A percentile compares a stretch with the other conserved stretches of the same genome.
Conservation (phyloP, 1,140 invertebrate genomes). For the Apis cerana region DNA sequence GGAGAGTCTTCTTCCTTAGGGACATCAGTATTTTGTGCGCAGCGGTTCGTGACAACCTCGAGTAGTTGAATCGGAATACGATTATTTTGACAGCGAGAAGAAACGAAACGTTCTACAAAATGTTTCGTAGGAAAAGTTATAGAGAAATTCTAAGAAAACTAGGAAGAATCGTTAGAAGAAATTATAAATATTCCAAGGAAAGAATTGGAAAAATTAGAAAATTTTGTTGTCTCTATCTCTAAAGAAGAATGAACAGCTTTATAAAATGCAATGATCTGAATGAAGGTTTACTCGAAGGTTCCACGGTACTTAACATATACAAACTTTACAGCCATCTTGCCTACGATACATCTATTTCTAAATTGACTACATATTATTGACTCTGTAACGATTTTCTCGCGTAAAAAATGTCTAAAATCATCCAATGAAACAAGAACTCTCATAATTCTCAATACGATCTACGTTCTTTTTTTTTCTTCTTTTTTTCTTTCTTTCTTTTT, state of each 20-base stretch:
- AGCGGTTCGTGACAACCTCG: conserved; percentile 50
- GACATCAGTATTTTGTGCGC: conserved; percentile 71
- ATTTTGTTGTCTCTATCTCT: background rate
- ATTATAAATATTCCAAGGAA: background rate
- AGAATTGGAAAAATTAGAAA: background rate
- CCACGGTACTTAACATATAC: conserved; percentile 38
- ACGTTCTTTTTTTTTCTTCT: background rate
- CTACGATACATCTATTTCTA: conserved; percentile 39
- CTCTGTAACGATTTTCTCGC: conserved; percentile 4
- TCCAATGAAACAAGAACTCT: background rate
- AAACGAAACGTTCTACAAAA: background rate
- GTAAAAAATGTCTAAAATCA: conserved; percentile 28
- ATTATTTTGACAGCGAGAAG: too few relatives aligned
- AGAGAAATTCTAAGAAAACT: background rate
- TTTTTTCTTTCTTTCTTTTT: too few relatives aligned
- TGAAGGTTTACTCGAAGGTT: background rate
- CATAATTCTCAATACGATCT: background rate
- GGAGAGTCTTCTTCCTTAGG: conserved; percentile 29
- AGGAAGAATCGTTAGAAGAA: background rate
- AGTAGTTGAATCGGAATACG: background rate
- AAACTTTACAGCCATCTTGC: conserved; percentile 24
- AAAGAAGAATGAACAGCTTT: background rate
- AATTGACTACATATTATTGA: conserved; percentile 60
- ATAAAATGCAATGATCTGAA: rapidly evolving
- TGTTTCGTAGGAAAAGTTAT: background rate